Evolutionary conservation across 2,888 invertebrate species (phyloP), one percentile per base, ranked within the genome.

Genomic region (Gari tellinella): DNA sequence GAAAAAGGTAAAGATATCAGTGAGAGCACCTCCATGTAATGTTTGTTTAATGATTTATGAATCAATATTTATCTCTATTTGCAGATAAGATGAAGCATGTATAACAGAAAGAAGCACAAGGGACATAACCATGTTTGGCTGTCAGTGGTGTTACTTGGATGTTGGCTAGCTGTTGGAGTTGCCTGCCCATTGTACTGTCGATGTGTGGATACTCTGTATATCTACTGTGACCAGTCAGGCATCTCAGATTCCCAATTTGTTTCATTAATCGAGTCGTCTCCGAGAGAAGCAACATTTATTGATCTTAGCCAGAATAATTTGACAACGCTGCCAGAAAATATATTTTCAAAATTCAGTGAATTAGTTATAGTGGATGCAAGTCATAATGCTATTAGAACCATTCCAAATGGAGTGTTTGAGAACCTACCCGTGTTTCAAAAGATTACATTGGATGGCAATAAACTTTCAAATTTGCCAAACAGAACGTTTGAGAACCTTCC

Each of bases 141-240:
- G 31, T 31, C 31, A 7, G 10, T 31, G 31, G 31, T 31, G 4
- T 10, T 31, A 10, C 10, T 31, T 4, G 31, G 31, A 31, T 31
- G 31, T 31, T 31, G 31, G 31, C 4, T 31, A 31, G 31, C 31
- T 31, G 31, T 31, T 37, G 73, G 67, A 56, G 61, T 74, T 66
- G 68, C 70, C 46, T 87, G 87, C 70, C 87, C 87, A 31, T 25
- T 63, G n/a, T 43, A 57, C 14, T 87, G 87, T 68, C 67, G 53
- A 1, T 87, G 87, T 70, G 62, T 73, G 19, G 66, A 72, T 40
- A 65, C 72, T 14, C 76, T 81, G 53, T 86, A 83, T 53, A 80
- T 83, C 1, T 86, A 87, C 68, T 87, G 87, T 64, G 80, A 85
- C 58, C 65, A 70, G 40, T 45, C 58, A 1, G 64, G 76, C 14